Percentiles rank a stretch among this genome's conserved stretches.
Evolutionary conservation across 2,797 vertebrate genomes (phyloP).

Genomic region (Gambelia wislizenii): DNA sequence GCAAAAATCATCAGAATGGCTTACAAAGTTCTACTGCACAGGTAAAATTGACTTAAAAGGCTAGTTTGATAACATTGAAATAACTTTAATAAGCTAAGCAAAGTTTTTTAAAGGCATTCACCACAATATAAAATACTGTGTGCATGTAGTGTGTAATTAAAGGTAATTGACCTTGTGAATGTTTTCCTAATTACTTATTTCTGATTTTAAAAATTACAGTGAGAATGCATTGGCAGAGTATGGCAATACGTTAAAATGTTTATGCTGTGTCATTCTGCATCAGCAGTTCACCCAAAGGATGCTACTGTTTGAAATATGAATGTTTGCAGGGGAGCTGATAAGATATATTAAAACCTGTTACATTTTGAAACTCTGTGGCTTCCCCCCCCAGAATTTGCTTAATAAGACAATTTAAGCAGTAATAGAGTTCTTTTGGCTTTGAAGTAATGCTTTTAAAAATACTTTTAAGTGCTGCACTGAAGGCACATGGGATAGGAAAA

Average conservation of each 20-base stretch:
- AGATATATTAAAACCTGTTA: not conserved
- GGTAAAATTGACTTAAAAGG: slow-evolving; percentile 73
- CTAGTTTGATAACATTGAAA: not conserved
- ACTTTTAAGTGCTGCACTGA: slow-evolving; percentile 38
- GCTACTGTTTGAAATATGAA: slow-evolving; percentile 49
- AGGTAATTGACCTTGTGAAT: not conserved
- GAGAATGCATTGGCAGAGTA: not conserved
- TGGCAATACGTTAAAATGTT: slow-evolving; percentile 49
- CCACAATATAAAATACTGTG: slow-evolving; percentile 7
- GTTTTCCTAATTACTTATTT: not conserved
- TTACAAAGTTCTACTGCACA: slow-evolving; percentile 87
- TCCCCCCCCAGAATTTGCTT: slow-evolving; percentile 34
- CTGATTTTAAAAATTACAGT: not conserved
- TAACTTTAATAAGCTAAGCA: slow-evolving; percentile 9
- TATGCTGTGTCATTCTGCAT: slow-evolving; percentile 75
- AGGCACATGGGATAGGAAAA: not conserved
- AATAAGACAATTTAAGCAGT: slow-evolving; percentile 34
- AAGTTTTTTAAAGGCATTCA: not conserved
- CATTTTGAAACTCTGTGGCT: not conserved
- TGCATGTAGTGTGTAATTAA: not conserved
- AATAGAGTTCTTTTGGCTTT: slow-evolving; percentile 63
- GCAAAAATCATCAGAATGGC: slow-evolving; percentile 82
- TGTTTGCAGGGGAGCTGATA: not conserved
- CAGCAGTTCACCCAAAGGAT: slow-evolving; percentile 35
- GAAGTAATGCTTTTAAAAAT: slow-evolving; percentile 54